Evolutionary conservation across 2,113 vertebrate genomes (phyloP).

Genomic region (Cygnus atratus): DNA sequence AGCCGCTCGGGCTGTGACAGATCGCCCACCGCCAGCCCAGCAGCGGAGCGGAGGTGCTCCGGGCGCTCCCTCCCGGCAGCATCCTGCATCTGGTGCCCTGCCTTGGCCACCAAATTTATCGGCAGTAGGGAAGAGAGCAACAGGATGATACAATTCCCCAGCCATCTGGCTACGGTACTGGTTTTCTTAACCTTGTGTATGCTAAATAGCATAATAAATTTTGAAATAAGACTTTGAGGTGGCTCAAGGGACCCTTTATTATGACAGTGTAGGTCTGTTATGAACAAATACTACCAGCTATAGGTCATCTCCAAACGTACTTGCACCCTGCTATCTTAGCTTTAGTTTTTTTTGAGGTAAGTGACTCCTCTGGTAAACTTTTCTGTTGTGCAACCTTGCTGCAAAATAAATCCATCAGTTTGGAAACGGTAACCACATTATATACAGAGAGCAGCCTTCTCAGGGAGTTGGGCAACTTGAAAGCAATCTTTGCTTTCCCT

Average conservation of each 20-base stretch:
- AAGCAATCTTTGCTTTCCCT: constrained; percentile 35
- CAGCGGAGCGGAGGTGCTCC: not conserved
- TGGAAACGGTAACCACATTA: not conserved
- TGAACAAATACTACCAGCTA: constrained; percentile 24
- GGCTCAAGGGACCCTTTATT: constrained; percentile 34
- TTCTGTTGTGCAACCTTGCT: not conserved
- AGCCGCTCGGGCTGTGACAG: accelerated
- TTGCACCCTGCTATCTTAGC: not conserved
- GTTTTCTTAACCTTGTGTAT: constrained; percentile 52
- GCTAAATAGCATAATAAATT: constrained; percentile 58
- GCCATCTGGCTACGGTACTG: constrained; percentile 52
- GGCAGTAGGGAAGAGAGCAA: constrained; percentile 1
- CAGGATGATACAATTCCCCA: constrained; percentile 38
- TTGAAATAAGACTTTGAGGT: constrained; percentile 33
- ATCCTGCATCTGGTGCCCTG: constrained; percentile 1
- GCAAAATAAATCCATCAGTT: not conserved
- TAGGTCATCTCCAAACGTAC: not conserved
- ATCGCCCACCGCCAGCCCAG: not conserved
- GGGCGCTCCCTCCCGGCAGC: not conserved
- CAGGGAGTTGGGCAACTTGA: not conserved
- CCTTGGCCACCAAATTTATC: constrained; percentile 47
- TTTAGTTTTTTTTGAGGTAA: not conserved
- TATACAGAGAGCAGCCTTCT: not conserved
- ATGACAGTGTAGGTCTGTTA: constrained; percentile 11
- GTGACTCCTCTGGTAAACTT: not conserved